A percentile compares a stretch with the other conserved stretches of the same genome.
Evolutionary conservation across 2,797 vertebrate genomes (phyloP).

Genomic region (Tenualosa ilisha): DNA sequence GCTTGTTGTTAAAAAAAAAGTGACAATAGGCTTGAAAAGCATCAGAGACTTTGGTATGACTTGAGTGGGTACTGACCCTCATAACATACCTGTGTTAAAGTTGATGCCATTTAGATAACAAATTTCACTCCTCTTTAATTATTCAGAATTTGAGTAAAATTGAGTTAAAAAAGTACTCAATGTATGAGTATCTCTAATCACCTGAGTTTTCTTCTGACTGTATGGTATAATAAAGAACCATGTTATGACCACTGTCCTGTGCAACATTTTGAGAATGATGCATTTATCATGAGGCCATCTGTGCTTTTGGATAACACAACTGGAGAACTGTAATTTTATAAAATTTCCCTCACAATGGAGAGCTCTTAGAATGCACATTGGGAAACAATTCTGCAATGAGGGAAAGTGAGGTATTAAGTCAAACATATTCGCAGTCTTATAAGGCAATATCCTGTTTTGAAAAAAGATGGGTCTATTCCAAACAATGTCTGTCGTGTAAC

Average conservation of each 20-base stretch:
- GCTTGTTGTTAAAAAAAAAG: background rate
- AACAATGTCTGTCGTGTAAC: background rate
- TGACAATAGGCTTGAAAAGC: conserved; percentile 24
- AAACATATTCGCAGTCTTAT: background rate
- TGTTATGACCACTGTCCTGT: conserved; percentile 59
- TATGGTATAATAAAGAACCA: conserved; percentile 39
- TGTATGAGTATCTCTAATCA: conserved; percentile 10
- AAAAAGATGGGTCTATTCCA: background rate
- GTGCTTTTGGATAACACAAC: conserved; percentile 49
- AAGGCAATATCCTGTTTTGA: conserved; percentile 11
- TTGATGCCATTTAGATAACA: conserved; percentile 7
- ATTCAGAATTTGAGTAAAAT: background rate
- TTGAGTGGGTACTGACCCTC: conserved; percentile 34
- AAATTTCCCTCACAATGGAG: background rate
- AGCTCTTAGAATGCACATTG: background rate
- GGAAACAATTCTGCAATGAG: background rate
- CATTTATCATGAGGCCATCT: conserved; percentile 41
- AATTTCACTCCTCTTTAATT: background rate
- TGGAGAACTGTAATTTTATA: conserved; percentile 29
- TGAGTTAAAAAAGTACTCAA: background rate
- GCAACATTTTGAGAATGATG: conserved; percentile 43
- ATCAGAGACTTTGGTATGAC: conserved; percentile 48
- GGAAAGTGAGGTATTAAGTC: conserved; percentile 15
- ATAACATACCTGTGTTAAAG: conserved; percentile 9
- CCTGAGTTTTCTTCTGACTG: conserved; percentile 32